Base-by-base conservation (phyloP, 2,797 vertebrate species). In the Eulemur albifrons region DNA sequence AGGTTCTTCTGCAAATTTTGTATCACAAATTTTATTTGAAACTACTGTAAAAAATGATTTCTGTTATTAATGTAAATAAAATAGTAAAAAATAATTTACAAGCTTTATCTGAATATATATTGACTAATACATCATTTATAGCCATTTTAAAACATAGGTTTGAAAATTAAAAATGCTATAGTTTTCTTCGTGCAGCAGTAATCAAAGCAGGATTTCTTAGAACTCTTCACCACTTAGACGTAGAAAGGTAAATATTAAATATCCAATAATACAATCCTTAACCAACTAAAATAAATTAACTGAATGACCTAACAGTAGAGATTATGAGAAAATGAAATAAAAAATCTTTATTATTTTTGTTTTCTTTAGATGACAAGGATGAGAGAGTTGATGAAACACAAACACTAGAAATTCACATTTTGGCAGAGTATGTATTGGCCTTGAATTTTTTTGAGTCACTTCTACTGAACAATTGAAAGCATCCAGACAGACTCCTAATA, bases 371-470 rank as follows among this genome's bases (percentile, higher is more conserved):
- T 67, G 57, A 72, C 40, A 18, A 94, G 7, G 27, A 38, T 20
- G 12, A 76, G 18, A 38, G 18, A 73, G 65, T 94, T 65, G 54
- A 45, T 65, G 67, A 30, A 94, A 91, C 5, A 65, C 25, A 94
- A 90, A 52, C 5, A 65, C n/a, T 87, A 72, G 67, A 95, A 89
- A 88, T 89, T 73, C 85, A 35, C 35, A 45, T 84, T 57, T 93
- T 59, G 81, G 45, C 4, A 54, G 83, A 30, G 8, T 70, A 45
- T 1, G 38, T 21, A 21, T 35, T 90, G 85, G 67, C n/a, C 87
- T 94, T 93, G 88, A 94, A 94, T 92, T 95, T 95, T 94, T 89
- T 45, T 67, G 70, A 93, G 50, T 88, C 50, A 70, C 45, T 97
- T 87, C 59, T 84, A 45, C 63, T 38, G 93, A 96, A 90, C 54